phyloP scores from a whole-genome alignment of 2,888 invertebrate genomes.

The Disparrhopalites patrizii region DNA sequence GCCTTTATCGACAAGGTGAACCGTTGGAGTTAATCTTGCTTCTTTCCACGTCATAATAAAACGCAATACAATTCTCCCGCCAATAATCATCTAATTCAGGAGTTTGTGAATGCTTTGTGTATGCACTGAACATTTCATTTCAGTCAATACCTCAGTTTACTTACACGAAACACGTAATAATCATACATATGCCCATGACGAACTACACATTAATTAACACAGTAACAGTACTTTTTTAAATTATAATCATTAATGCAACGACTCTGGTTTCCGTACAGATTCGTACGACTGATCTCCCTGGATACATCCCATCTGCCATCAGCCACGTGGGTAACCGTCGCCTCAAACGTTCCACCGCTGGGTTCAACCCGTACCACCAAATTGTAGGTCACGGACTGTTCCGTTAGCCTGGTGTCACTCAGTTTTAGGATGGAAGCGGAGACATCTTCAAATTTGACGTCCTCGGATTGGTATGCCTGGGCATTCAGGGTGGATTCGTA shows the following conservation, averaged over 20 bases:
- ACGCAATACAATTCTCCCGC: no score
- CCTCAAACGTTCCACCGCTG: not conserved
- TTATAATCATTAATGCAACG: conserved; percentile 16
- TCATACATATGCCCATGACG: no score
- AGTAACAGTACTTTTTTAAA: conserved; percentile 24
- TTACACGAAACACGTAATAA: no score
- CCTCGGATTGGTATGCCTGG: conserved; percentile 50
- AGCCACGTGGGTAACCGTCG: not conserved
- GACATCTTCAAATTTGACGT: not conserved
- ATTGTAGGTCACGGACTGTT: not conserved
- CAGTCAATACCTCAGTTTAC: no score
- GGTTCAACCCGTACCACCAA: not conserved
- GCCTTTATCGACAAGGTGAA: no score
- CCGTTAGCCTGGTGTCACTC: not conserved
- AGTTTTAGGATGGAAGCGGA: not conserved
- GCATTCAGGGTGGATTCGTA: conserved; percentile 64
- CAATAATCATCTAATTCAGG: no score
- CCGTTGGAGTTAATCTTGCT: no score
- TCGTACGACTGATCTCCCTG: conserved; percentile 14
- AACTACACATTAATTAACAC: no score
- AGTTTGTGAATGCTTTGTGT: no score
- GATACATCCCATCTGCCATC: conserved; percentile 8
- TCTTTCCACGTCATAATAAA: no score
- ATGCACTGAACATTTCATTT: no score
- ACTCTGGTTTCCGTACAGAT: conserved; percentile 21